These are phyloP conservation scores for Sternarchorhynchus goeldii DNA, from an alignment of 2,797 vertebrate genomes.

Conservation along the genomic window DNA sequence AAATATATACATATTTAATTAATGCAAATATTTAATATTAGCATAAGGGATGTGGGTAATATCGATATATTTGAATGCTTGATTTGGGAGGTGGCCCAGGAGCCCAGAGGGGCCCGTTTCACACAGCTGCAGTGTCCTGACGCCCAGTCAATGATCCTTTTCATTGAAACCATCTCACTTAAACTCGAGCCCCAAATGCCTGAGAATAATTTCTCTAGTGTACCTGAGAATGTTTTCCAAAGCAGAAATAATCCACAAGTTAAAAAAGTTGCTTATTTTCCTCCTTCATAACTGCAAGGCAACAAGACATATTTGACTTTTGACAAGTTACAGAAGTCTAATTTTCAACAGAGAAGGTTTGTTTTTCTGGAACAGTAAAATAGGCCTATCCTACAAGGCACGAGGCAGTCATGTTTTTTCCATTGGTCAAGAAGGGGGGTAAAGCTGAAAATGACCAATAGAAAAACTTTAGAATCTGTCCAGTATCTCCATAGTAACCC, in stretches of 20 bases:
- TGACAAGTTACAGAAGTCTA: slow-evolving; percentile 62
- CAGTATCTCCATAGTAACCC: slow-evolving; percentile 40
- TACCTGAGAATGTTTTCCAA: slow-evolving; percentile 76
- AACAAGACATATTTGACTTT: slow-evolving; percentile 64
- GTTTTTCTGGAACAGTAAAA: slow-evolving; percentile 52
- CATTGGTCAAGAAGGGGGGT: slow-evolving; percentile 51
- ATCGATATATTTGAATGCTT: slow-evolving; percentile 36
- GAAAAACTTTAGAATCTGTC: slow-evolving; percentile 56
- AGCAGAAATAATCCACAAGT: slow-evolving; percentile 76
- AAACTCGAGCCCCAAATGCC: slow-evolving; percentile 9
- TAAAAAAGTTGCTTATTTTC: slow-evolving; percentile 60
- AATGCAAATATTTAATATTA: slow-evolving; percentile 31
- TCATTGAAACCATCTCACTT: slow-evolving; percentile 64
- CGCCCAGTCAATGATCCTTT: slow-evolving; percentile 75
- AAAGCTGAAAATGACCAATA: slow-evolving; percentile 73
- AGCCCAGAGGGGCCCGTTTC: slow-evolving; percentile 65
- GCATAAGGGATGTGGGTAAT: slow-evolving; percentile 9
- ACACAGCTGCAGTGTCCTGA: slow-evolving; percentile 63
- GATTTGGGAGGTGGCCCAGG: slow-evolving; percentile 63
- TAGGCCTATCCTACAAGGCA: slow-evolving; percentile 62
- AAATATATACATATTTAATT: slow-evolving; percentile 11
- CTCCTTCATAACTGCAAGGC: slow-evolving; percentile 60
- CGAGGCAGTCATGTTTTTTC: slow-evolving; percentile 61
- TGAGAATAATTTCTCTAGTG: slow-evolving; percentile 68
- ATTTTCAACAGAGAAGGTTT: slow-evolving; percentile 69